A percentile compares a stretch with the other conserved stretches of the same genome.
phyloP scores from a whole-genome alignment of 2,888 invertebrate genomes.

The Tetheella fluctuosa region DNA sequence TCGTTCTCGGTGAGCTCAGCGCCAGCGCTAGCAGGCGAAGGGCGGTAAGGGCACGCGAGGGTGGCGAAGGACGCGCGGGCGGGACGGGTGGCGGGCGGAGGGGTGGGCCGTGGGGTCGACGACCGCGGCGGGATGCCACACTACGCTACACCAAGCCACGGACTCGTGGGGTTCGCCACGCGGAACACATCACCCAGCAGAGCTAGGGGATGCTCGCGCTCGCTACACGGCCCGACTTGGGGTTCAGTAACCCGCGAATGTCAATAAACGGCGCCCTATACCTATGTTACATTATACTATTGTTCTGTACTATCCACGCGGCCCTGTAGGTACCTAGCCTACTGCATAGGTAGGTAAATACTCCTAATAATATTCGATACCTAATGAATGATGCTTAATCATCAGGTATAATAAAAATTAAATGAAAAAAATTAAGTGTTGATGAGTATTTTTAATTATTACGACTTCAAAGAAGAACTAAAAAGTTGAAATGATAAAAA shows the following conservation, averaged over 20 bases:
- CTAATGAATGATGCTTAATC: no score
- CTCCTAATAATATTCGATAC: no score
- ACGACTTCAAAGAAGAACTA: no score
- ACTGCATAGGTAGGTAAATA: no score
- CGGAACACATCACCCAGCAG: constrained; percentile 13
- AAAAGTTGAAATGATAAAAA: no score
- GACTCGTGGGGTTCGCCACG: constrained; percentile 11
- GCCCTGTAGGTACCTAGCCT: no score
- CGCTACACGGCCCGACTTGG: constrained; percentile 1
- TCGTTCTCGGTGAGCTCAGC: neutral
- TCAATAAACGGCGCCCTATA: constrained; percentile 23
- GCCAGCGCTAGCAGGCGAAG: neutral
- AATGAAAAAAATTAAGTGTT: no score
- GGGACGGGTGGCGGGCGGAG: constrained; percentile 10
- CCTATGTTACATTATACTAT: constrained; percentile 15
- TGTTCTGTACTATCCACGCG: constrained; percentile 17
- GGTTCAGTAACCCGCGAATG: constrained; percentile 26
- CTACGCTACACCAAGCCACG: constrained; percentile 9
- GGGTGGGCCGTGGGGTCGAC: constrained; percentile 24
- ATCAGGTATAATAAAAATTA: no score
- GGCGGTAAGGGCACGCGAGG: constrained; percentile 13
- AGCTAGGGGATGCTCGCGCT: constrained; percentile 16
- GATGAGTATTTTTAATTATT: no score
- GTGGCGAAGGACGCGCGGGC: constrained; percentile 7
- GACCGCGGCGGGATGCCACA: constrained; percentile 22